phyloP scores from a whole-genome alignment of 2,797 vertebrate species.

The Mormyrops attenuatus region DNA sequence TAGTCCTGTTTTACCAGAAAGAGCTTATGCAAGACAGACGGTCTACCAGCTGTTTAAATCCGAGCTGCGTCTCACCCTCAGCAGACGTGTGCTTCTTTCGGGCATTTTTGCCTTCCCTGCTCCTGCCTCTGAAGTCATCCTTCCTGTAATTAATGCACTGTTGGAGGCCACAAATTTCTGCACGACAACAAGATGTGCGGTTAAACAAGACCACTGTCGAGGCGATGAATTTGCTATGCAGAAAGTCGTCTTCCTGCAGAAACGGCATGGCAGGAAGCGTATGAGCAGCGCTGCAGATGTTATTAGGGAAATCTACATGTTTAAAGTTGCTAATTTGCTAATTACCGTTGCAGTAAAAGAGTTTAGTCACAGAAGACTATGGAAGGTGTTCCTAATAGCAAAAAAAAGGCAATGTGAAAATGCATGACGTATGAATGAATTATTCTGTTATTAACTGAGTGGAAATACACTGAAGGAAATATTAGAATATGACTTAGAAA shows the following conservation, averaged over 20 bases:
- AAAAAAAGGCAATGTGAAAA: background rate
- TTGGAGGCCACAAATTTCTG: slow-evolving; percentile 28
- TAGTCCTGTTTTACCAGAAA: slow-evolving; percentile 8
- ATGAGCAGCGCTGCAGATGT: slow-evolving; percentile 4
- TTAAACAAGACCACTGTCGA: slow-evolving; percentile 13
- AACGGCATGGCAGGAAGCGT: background rate
- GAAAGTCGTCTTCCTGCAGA: slow-evolving; percentile 19
- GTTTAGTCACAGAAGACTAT: background rate
- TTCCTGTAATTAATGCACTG: slow-evolving; percentile 31
- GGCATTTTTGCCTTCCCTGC: slow-evolving; percentile 10
- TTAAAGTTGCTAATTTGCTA: slow-evolving; percentile 25
- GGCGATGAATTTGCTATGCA: slow-evolving; percentile 16
- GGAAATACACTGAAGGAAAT: background rate
- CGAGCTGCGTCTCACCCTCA: slow-evolving; percentile 6
- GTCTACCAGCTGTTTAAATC: background rate
- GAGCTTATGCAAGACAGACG: background rate
- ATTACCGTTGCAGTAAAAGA: slow-evolving; percentile 26
- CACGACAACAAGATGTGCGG: slow-evolving; percentile 27
- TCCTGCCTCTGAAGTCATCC: slow-evolving; percentile 28
- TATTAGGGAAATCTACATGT: slow-evolving; percentile 19
- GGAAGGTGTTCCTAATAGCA: background rate
- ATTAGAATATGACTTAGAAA: background rate
- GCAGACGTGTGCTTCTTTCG: slow-evolving; percentile 21
- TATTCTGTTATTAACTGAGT: background rate
- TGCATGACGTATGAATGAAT: background rate